A percentile compares a stretch with the other conserved stretches of the same genome.
Evolutionary conservation across 2,113 vertebrate genomes (phyloP).

Genomic region (Scomber scombrus): DNA sequence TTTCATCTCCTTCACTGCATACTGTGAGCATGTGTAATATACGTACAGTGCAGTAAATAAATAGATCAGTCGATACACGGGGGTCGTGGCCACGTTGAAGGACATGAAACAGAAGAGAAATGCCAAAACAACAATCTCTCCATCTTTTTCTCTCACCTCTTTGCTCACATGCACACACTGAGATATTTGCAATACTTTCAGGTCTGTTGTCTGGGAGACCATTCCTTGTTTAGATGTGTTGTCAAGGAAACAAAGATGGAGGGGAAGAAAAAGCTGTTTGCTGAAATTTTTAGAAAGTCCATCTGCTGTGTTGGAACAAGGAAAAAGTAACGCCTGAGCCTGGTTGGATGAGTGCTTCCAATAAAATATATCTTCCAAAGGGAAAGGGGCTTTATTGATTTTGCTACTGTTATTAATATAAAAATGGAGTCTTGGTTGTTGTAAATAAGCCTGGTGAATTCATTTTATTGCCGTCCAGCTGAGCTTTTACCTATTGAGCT

Average conservation of each 20-base stretch:
- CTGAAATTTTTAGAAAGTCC: slow-evolving; percentile 82
- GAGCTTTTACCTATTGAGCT: slow-evolving; percentile 59
- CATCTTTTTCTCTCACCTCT: slow-evolving; percentile 46
- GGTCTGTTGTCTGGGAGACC: slow-evolving; percentile 86
- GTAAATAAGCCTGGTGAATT: slow-evolving; percentile 68
- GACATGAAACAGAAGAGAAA: slow-evolving; percentile 24
- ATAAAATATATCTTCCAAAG: slow-evolving; percentile 67
- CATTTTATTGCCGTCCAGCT: slow-evolving; percentile 63
- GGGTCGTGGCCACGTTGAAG: background rate
- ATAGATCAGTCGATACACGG: slow-evolving; percentile 51
- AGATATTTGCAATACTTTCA: slow-evolving; percentile 76
- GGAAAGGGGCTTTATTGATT: slow-evolving; percentile 69
- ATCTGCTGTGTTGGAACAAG: slow-evolving; percentile 78
- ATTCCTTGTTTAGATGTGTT: slow-evolving; percentile 86
- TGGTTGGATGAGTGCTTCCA: slow-evolving; percentile 65
- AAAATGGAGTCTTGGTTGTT: slow-evolving; percentile 55
- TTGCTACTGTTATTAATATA: slow-evolving; percentile 71
- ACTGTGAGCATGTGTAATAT: slow-evolving; percentile 16
- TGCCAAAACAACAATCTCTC: slow-evolving; percentile 10
- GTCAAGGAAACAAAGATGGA: slow-evolving; percentile 85
- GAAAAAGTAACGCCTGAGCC: slow-evolving; percentile 57
- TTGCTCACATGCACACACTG: slow-evolving; percentile 23
- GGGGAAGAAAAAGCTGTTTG: slow-evolving; percentile 66
- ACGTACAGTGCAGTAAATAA: slow-evolving; percentile 47
- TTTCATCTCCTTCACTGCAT: slow-evolving; percentile 25